These are phyloP conservation scores for Psilanteris sp. DNA, from an alignment of 1,140 invertebrate genomes.

Conservation along the genomic window DNA sequence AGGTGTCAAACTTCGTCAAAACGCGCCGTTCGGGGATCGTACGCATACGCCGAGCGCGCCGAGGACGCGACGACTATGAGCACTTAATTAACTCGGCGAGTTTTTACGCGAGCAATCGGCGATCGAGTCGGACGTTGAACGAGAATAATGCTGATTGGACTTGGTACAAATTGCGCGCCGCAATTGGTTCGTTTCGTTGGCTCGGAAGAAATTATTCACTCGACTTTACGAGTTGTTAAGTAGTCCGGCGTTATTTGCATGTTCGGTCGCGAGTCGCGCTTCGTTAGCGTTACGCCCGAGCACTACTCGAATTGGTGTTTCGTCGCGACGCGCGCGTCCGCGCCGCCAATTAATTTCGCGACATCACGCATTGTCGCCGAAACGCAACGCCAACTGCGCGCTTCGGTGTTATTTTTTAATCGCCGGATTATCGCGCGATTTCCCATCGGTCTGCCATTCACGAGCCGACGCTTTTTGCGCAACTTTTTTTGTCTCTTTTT, in stretches of 20 bases:
- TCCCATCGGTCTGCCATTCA: too few species aligned
- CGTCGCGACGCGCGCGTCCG: too few species aligned
- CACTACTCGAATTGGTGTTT: slow-evolving; percentile 54
- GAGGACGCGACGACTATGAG: slow-evolving; percentile 51
- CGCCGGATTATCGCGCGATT: too few species aligned
- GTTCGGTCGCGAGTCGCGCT: slow-evolving; percentile 36
- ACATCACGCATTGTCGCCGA: too few species aligned
- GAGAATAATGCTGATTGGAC: slow-evolving; percentile 72
- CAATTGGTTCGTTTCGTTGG: slow-evolving; percentile 56
- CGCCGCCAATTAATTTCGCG: too few species aligned
- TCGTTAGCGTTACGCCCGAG: slow-evolving; percentile 42
- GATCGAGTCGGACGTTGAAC: slow-evolving; percentile 64
- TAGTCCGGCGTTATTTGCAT: slow-evolving; percentile 70
- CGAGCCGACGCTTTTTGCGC: too few species aligned
- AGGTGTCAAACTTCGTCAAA: too few species aligned
- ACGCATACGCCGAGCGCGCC: too few species aligned
- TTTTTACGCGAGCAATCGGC: slow-evolving; percentile 70
- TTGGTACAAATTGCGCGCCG: slow-evolving; percentile 67
- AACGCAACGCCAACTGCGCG: too few species aligned
- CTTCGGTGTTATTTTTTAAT: too few species aligned
- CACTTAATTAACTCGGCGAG: slow-evolving; percentile 69
- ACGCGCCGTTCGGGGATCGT: too few species aligned
- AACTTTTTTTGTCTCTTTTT: too few species aligned
- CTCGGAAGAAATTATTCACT: slow-evolving; percentile 68
- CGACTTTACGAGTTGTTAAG: slow-evolving; percentile 71